Evolutionary conservation across 2,888 invertebrate species (phyloP).

Genomic region (Eristalis tenax): DNA sequence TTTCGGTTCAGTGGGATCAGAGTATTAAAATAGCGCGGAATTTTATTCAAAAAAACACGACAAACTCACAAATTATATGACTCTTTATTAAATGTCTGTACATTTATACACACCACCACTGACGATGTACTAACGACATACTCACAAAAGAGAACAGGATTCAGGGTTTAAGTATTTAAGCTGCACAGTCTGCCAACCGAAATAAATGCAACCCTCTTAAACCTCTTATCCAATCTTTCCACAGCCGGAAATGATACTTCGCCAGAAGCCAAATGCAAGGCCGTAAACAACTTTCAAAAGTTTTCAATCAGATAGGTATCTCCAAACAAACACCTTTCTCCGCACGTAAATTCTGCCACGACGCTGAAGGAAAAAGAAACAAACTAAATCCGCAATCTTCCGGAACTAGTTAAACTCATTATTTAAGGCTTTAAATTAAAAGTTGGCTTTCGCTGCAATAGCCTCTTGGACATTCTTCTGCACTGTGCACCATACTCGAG

Average conservation of each 20-base stretch:
- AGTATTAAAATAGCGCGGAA: too few relatives aligned
- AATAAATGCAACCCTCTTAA: too few relatives aligned
- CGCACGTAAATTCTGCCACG: background rate
- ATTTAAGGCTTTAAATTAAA: conserved; percentile 42
- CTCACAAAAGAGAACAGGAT: too few relatives aligned
- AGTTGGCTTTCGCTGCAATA: conserved; percentile 23
- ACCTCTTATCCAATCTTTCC: too few relatives aligned
- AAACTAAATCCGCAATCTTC: background rate
- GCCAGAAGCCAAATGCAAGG: background rate
- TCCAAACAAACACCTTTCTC: background rate
- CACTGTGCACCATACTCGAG: background rate
- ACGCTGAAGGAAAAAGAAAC: background rate
- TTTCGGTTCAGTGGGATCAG: too few relatives aligned
- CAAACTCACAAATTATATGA: too few relatives aligned
- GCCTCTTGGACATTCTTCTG: background rate
- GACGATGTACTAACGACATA: too few relatives aligned
- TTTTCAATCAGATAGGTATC: background rate
- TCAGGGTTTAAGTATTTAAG: too few relatives aligned
- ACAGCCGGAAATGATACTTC: background rate
- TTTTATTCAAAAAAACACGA: too few relatives aligned
- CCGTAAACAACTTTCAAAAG: background rate
- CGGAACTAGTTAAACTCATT: conserved; percentile 39
- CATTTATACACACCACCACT: too few relatives aligned
- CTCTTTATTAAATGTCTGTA: too few relatives aligned
- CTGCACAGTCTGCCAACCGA: too few relatives aligned